Conservation (phyloP, 2,888 invertebrate species). For the Hypercompe scribonia region DNA sequence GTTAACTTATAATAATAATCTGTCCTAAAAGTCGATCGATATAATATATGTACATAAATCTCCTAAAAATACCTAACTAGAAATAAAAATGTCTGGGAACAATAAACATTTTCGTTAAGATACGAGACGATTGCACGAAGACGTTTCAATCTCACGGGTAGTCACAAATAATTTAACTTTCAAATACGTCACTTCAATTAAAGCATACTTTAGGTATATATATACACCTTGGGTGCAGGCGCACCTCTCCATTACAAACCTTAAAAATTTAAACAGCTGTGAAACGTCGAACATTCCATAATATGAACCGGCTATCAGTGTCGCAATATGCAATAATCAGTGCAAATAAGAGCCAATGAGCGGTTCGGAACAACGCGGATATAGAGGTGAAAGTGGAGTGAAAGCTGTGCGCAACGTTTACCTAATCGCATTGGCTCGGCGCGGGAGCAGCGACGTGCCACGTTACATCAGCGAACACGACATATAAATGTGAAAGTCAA, state of each 20-base stretch:
- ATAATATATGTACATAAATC: neutral
- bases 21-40: neutral
- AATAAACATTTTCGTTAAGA: neutral
- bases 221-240: no score
- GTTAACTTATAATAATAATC: neutral
- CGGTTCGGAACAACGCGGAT: conserved; percentile 75
- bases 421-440: conserved; percentile 71
- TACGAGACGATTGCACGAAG: neutral
- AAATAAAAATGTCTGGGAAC: neutral
- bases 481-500: conserved; percentile 83
- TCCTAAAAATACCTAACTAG: neutral
- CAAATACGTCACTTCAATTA: neutral
- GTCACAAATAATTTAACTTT: neutral
- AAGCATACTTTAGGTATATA: neutral
- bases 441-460: conserved; percentile 57
- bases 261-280: conserved; percentile 13
- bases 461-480: conserved; percentile 71
- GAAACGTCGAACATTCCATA: conserved; percentile 19
- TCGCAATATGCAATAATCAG: conserved; percentile 54
- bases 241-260: neutral
- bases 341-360: conserved; percentile 59
- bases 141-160: neutral
- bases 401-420: conserved; percentile 84
- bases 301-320: conserved; percentile 33
- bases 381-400: conserved; percentile 83